These are phyloP conservation scores for Copsychus sechellarum DNA, from an alignment of 2,113 vertebrate species.

Conservation along the genomic window DNA sequence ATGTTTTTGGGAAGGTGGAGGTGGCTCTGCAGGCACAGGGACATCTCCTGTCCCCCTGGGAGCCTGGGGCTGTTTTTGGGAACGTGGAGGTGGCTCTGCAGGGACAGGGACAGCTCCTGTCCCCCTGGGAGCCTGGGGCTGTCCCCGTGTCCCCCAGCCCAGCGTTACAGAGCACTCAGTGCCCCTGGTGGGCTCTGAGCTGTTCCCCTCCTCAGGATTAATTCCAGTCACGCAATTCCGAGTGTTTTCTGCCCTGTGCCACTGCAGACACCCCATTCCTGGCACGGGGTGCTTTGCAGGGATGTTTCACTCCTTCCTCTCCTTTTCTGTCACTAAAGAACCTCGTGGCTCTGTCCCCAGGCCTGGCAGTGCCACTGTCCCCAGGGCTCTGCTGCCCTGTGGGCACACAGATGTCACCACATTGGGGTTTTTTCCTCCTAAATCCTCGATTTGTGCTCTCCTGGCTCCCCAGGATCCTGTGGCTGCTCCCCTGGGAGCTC, in stretches of 20 bases:
- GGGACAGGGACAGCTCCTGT: not conserved
- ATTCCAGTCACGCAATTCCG: not conserved
- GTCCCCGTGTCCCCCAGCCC: rapidly evolving
- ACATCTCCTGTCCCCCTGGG: too few relatives aligned
- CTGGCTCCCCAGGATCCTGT: not conserved
- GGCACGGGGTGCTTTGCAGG: not conserved
- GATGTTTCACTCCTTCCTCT: rapidly evolving
- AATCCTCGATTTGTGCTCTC: not conserved
- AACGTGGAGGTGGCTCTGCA: not conserved
- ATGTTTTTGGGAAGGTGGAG: too few relatives aligned
- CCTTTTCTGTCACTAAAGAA: not conserved
- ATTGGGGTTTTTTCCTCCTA: rapidly evolving
- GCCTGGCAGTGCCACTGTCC: rapidly evolving
- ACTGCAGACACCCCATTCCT: not conserved
- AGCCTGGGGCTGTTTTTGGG: not conserved
- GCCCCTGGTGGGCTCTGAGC: not conserved
- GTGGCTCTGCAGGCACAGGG: too few relatives aligned
- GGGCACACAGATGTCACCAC: not conserved
- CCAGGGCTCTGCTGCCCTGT: not conserved
- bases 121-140: not conserved
- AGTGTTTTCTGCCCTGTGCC: not conserved
- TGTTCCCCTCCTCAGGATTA: not conserved
- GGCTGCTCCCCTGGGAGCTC: not conserved
- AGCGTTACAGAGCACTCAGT: rapidly evolving
- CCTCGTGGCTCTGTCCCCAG: not conserved